Conservation (phyloP, 1,140 invertebrate genomes). For the Plectrocnemia conspersa region DNA sequence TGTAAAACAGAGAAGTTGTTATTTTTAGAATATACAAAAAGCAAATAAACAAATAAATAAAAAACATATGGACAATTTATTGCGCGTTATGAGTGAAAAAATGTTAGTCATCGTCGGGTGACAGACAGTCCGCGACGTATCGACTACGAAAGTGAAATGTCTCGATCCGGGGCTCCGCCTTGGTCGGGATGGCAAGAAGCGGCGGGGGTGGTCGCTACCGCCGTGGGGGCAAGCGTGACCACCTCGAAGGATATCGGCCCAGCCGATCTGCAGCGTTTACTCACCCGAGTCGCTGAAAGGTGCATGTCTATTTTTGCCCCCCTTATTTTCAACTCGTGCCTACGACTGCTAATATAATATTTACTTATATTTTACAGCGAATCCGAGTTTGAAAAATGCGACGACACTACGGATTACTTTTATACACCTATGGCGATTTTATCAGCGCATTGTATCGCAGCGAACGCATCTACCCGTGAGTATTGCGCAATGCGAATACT, state of each 20-base stretch:
- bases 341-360: not conserved
- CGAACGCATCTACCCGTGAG: conserved; percentile 47
- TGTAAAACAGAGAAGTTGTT: too few species aligned
- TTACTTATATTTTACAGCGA: conserved; percentile 9
- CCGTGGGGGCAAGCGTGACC: not conserved
- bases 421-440: conserved; percentile 50
- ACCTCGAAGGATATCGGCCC: not conserved
- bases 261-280: not conserved
- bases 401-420: conserved; percentile 46
- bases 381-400: conserved; percentile 48
- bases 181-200: not conserved
- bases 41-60: too few species aligned
- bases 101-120: too few species aligned
- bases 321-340: not conserved
- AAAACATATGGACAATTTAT: too few species aligned
- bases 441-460: conserved; percentile 47
- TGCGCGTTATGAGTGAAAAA: too few species aligned
- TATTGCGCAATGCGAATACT: conserved; percentile 21
- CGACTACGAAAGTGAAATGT: too few species aligned
- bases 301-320: too few species aligned
- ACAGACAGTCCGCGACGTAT: too few species aligned
- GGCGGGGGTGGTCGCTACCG: too few species aligned
- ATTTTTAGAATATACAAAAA: too few species aligned
- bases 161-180: too few species aligned
- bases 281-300: not conserved